Evolutionary conservation across 2,888 invertebrate genomes (phyloP), one percentile per base, ranked within the genome.

Genomic region (Lithophane socia): DNA sequence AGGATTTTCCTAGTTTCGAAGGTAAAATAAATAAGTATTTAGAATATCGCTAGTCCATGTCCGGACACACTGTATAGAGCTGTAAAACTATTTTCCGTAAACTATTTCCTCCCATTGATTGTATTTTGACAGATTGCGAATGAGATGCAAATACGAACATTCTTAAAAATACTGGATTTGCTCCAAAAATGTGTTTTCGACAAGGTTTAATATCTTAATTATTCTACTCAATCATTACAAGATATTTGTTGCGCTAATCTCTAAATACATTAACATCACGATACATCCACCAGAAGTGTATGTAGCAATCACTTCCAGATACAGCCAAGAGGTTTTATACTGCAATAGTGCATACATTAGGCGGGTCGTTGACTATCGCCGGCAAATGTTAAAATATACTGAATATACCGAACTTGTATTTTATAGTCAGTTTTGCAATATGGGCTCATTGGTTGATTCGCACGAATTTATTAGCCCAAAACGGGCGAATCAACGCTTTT

Each of bases 311-410:
- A 72, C 84, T 80, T 76, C 81, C 73, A 84, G 71, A 65, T 74
- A 72, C n/a, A 74, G 70, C 37, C n/a, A 13, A 21, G 66, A 64
- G 66, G 63, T 73, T 76, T 72, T 66, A 75, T 74, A 77, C 47
- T 75, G 83, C 85, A 85, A 85, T 75, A 78, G 63, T 72, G 77
- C 77, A 83, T 83, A 73, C 61, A 83, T 84, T 80, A 80, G 64
- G 52, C 18, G 58, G 81, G 71, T 77, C 81, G 24, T 61, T 73
- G 61, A 54, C 81, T 84, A 68, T 61, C 37, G 3, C 56, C 13
- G 24, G 60, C 13, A 71, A 81, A 81, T 76, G 69, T 56, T 71
- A 71, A 81, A 81, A 52, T 49, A 37, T 56, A 56, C n/a, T 64
- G 63, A 81, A 52, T 49, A 37, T 56, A 56, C n/a, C 60, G 63